Evolutionary conservation across 2,797 vertebrate genomes (phyloP).

Genomic region (Pangasius djambal): DNA sequence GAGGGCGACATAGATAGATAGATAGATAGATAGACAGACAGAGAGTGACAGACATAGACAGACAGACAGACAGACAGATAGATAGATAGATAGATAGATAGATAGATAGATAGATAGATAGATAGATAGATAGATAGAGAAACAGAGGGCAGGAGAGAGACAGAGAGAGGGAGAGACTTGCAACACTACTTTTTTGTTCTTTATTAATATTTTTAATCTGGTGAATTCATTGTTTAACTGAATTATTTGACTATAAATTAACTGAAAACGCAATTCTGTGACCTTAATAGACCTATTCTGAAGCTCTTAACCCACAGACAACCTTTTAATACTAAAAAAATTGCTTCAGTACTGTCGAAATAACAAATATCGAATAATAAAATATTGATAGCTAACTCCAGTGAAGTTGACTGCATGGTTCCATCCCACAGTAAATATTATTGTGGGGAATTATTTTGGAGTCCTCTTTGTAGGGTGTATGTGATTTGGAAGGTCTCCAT

Average conservation of each 20-base stretch:
- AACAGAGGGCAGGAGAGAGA: neutral
- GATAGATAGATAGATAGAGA: no score
- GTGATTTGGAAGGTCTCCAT: slow-evolving; percentile 3
- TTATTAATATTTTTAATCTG: neutral
- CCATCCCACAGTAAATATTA: neutral
- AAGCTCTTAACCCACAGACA: neutral
- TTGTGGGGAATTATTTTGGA: neutral
- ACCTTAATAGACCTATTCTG: neutral
- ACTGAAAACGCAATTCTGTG: neutral
- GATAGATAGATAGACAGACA: no score
- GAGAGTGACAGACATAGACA: no score
- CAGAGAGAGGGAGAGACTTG: neutral
- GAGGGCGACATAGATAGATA: no score
- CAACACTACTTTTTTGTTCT: neutral
- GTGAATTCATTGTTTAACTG: neutral
- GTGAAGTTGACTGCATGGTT: neutral
- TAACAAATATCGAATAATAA: no score
- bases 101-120: no score
- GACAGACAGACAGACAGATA: no score
- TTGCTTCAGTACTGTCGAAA: neutral
- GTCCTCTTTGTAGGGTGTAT: neutral
- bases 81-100: no score
- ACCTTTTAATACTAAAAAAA: neutral
- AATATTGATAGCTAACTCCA: no score
- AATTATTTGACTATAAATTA: neutral